Conservation (phyloP, 2,888 invertebrate species). For the Lepidonotus clava region DNA sequence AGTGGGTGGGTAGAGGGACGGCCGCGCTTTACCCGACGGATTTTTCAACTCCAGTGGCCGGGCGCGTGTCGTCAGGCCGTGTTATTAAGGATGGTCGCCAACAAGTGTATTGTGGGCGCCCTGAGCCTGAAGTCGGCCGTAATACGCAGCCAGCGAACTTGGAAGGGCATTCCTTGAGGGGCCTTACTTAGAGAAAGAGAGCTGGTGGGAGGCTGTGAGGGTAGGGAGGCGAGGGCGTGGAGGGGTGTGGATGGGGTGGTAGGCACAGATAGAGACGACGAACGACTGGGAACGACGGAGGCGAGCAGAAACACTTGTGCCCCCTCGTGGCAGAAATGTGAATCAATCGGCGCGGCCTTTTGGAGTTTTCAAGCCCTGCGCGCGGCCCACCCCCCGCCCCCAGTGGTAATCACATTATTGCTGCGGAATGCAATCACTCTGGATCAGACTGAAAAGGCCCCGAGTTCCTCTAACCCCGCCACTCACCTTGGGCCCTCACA, state of each 20-base stretch:
- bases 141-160: neutral
- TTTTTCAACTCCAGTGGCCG: slow-evolving; percentile 8
- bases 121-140: neutral
- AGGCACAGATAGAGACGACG: neutral
- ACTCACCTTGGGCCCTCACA: slow-evolving; percentile 3
- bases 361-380: neutral
- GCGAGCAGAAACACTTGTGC: slow-evolving; percentile 6
- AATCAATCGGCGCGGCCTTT: slow-evolving; percentile 23
- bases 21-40: neutral
- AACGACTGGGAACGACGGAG: neutral
- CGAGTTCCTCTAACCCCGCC: slow-evolving; percentile 20
- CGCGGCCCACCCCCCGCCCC: neutral
- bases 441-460: slow-evolving; percentile 30
- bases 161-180: neutral
- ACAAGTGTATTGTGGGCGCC: slow-evolving; percentile 25
- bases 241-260: neutral
- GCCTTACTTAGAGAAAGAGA: slow-evolving; percentile 2
- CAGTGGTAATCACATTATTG: slow-evolving; percentile 46
- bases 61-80: slow-evolving; percentile 12
- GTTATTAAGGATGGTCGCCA: slow-evolving; percentile 28
- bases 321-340: slow-evolving; percentile 30
- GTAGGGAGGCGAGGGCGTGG: neutral
- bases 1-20: neutral
- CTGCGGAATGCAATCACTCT: slow-evolving; percentile 15
- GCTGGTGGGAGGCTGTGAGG: neutral